phyloP scores from a whole-genome alignment of 2,888 invertebrate genomes.

The Pseudoips prasinana region DNA sequence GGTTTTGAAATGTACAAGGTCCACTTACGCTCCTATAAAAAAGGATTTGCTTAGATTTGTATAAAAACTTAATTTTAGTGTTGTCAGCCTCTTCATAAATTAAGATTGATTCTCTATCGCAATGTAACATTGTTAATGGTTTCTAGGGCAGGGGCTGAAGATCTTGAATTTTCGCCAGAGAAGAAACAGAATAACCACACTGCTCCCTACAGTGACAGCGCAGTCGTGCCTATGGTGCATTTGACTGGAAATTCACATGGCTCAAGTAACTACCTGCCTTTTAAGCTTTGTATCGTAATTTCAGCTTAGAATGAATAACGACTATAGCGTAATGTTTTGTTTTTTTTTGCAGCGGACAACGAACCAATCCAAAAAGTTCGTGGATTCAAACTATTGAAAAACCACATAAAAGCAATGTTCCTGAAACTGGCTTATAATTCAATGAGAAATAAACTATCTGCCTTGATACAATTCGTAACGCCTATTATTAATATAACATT shows the following conservation, averaged over 20 bases:
- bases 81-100: too few species aligned
- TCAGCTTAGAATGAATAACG: too few species aligned
- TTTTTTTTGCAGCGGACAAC: constrained; percentile 48
- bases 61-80: too few species aligned
- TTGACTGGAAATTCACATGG: too few species aligned
- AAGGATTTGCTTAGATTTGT: too few species aligned
- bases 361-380: constrained; percentile 64
- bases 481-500: constrained; percentile 70
- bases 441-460: constrained; percentile 62
- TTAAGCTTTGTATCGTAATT: too few species aligned
- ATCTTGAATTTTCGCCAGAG: constrained; percentile 38
- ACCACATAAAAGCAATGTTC: constrained; percentile 75
- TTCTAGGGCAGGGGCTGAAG: constrained; percentile 67
- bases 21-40: too few species aligned
- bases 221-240: constrained; percentile 44
- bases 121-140: too few species aligned
- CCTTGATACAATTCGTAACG: constrained; percentile 67
- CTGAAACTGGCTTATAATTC: constrained; percentile 64
- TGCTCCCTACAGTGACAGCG: constrained; percentile 38
- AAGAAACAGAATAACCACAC: constrained; percentile 34
- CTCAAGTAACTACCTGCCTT: too few species aligned
- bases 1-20: too few species aligned
- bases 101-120: too few species aligned
- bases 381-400: constrained; percentile 59
- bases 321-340: too few species aligned